Evolutionary conservation across 2,888 invertebrate genomes (phyloP).

Genomic region (Oegoconia quadripuncta): DNA sequence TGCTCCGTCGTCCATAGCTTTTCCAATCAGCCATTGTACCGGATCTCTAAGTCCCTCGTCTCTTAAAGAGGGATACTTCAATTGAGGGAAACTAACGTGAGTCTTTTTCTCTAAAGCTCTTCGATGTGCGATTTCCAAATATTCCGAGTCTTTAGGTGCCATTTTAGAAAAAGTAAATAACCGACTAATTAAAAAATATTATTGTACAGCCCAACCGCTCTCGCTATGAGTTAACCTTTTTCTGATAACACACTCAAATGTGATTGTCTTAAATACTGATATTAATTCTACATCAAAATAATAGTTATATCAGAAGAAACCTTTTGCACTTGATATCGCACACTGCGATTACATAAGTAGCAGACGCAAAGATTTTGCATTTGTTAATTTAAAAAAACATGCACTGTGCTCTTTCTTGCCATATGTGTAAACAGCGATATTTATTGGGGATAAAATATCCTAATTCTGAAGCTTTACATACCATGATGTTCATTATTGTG

Average conservation of each 20-base stretch:
- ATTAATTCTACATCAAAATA: neutral
- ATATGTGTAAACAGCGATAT: too few relatives aligned
- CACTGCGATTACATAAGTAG: too few relatives aligned
- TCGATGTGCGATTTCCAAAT: conserved; percentile 35
- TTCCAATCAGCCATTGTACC: conserved; percentile 81
- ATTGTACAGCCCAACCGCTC: neutral
- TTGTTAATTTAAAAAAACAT: too few relatives aligned
- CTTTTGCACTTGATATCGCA: conserved; percentile 6
- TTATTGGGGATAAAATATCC: too few relatives aligned
- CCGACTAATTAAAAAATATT: too few relatives aligned
- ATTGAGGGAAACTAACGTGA: conserved; percentile 66
- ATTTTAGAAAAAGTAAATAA: too few relatives aligned
- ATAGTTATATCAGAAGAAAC: neutral
- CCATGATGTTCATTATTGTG: too few relatives aligned
- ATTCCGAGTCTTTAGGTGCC: conserved; percentile 32
- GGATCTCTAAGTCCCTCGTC: conserved; percentile 51
- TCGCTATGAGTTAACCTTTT: too few relatives aligned
- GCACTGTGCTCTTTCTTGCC: too few relatives aligned
- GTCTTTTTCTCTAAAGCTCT: conserved; percentile 46
- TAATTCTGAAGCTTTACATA: too few relatives aligned
- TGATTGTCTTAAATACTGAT: conserved; percentile 1
- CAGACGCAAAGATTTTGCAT: too few relatives aligned
- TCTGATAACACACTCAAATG: neutral
- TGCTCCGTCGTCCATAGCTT: conserved; percentile 83
- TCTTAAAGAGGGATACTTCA: conserved; percentile 70